phyloP scores from a whole-genome alignment of 1,140 invertebrate genomes.

The Papilio dardanus region DNA sequence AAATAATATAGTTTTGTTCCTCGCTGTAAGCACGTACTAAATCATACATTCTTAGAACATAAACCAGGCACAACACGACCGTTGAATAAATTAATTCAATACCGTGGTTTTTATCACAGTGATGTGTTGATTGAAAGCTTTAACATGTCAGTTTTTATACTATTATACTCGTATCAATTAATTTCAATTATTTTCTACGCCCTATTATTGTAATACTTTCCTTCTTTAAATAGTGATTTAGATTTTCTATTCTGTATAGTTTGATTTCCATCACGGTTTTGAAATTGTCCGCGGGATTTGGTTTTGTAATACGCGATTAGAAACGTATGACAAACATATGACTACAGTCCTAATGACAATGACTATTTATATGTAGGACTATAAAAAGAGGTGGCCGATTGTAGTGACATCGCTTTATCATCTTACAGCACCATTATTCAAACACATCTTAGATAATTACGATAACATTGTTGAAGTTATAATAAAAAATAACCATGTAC shows the following conservation, averaged over 20 bases:
- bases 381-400: neutral
- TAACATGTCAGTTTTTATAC: neutral
- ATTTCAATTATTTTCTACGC: neutral
- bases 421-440: conserved; percentile 15
- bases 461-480: conserved; percentile 12
- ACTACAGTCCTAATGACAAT: too few relatives aligned
- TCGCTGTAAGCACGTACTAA: conserved; percentile 16
- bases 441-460: conserved; percentile 27
- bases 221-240: too few relatives aligned
- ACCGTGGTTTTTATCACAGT: neutral
- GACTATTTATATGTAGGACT: neutral
- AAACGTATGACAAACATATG: too few relatives aligned
- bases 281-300: too few relatives aligned
- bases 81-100: conserved; percentile 29
- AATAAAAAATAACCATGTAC: neutral
- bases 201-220: neutral
- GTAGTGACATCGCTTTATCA: conserved; percentile 4
- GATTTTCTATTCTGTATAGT: too few relatives aligned
- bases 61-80: neutral
- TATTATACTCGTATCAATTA: too few relatives aligned
- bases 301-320: too few relatives aligned
- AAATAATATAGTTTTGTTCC: too few relatives aligned
- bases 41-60: conserved; percentile 30
- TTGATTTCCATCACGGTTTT: too few relatives aligned
- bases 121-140: neutral